Evolutionary conservation across 2,797 vertebrate genomes (phyloP).

Genomic region (Hippocampus kuda): DNA sequence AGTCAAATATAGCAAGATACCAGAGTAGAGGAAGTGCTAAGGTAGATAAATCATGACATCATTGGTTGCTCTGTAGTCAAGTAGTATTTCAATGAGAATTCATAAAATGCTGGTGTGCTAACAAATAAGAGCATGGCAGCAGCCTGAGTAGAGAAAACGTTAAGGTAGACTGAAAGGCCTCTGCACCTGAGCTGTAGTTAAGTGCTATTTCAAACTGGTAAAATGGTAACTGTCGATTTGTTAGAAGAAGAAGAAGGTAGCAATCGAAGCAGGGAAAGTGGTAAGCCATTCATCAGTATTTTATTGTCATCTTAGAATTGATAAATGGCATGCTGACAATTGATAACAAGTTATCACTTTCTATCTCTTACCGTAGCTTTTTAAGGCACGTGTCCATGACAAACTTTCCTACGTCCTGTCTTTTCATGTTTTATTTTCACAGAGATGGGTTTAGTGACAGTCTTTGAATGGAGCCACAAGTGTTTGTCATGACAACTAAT

Average conservation of each 20-base stretch:
- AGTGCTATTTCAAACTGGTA: not conserved
- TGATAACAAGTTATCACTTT: not conserved
- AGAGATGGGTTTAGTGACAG: slow-evolving; percentile 16
- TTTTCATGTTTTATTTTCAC: slow-evolving; percentile 26
- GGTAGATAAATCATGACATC: too few species aligned
- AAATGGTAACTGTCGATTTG: not conserved
- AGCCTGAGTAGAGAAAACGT: too few species aligned
- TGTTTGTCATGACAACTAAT: slow-evolving; percentile 71
- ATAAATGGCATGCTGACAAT: not conserved
- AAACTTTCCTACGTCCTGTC: slow-evolving; percentile 24
- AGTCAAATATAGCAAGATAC: too few species aligned
- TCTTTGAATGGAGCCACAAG: slow-evolving; percentile 43
- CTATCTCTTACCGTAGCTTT: not conserved
- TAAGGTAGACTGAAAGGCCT: too few species aligned
- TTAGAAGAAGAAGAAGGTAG: not conserved
- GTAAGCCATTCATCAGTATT: not conserved
- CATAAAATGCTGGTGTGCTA: too few species aligned
- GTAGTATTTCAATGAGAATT: too few species aligned
- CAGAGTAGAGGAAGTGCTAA: too few species aligned
- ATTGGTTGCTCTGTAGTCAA: too few species aligned
- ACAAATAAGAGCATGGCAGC: too few species aligned
- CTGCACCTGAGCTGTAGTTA: too few species aligned
- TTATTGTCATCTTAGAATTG: not conserved
- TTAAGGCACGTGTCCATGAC: slow-evolving; percentile 18
- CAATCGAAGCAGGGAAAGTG: not conserved